A percentile compares a stretch with the other conserved stretches of the same genome.
Conservation (phyloP, 2,888 invertebrate species). For the Agrochola lota region DNA sequence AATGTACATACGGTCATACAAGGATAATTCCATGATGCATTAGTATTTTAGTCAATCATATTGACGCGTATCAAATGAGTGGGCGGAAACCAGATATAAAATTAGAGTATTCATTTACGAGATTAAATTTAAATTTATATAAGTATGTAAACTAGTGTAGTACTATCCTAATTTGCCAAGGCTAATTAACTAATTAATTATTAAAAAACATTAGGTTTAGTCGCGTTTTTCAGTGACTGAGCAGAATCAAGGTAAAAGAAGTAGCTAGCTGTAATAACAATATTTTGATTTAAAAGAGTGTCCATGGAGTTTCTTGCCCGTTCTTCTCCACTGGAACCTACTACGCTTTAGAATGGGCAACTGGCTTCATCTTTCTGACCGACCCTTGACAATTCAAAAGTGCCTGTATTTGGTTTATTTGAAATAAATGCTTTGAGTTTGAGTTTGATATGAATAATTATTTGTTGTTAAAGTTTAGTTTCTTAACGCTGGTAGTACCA, state of each 20-base stretch:
- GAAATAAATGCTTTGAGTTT: too few relatives aligned
- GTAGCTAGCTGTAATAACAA: background rate
- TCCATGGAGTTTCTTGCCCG: too few relatives aligned
- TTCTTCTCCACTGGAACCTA: too few relatives aligned
- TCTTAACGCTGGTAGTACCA: background rate
- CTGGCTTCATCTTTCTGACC: too few relatives aligned
- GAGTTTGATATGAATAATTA: background rate
- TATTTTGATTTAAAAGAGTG: too few relatives aligned
- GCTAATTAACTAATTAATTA: slow-evolving; percentile 9
- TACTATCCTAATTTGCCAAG: background rate
- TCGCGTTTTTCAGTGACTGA: background rate
- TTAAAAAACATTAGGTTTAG: slow-evolving; percentile 4
- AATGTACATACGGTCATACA: background rate
- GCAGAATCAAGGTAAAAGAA: background rate
- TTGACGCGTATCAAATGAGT: slow-evolving; percentile 48
- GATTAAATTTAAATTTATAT: slow-evolving; percentile 10
- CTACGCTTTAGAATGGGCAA: too few relatives aligned
- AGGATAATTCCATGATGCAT: slow-evolving; percentile 14
- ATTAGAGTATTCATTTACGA: slow-evolving; percentile 8
- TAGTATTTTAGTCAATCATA: slow-evolving; percentile 14
- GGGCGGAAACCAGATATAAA: slow-evolving; percentile 61
- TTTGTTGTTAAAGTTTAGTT: background rate
- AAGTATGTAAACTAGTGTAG: background rate
- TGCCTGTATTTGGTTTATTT: too few relatives aligned
- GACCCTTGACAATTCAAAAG: too few relatives aligned